These are phyloP conservation scores for Stegastes partitus DNA, from an alignment of 2,113 vertebrate genomes.

Conservation along the genomic window DNA sequence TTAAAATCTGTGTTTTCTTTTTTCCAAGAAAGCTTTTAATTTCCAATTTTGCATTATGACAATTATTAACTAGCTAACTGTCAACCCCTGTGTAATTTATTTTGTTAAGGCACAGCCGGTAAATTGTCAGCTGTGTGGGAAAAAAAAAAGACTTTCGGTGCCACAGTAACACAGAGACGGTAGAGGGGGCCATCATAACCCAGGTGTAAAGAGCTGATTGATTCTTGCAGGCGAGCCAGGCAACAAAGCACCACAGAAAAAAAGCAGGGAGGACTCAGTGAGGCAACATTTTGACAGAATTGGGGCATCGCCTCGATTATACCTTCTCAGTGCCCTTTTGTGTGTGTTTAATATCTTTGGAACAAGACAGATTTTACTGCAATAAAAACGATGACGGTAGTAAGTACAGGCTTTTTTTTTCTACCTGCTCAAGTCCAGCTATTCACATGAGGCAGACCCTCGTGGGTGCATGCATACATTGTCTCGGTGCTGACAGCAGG, in stretches of 20 bases:
- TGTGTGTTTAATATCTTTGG: slow-evolving; percentile 69
- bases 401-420: slow-evolving; percentile 30
- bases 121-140: not conserved
- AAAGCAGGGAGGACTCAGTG: slow-evolving; percentile 56
- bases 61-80: slow-evolving; percentile 4
- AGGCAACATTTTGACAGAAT: slow-evolving; percentile 79
- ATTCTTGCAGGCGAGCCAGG: slow-evolving; percentile 62
- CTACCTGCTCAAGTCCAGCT: slow-evolving; percentile 25
- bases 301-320: slow-evolving; percentile 76
- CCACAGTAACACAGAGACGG: slow-evolving; percentile 30
- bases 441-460: slow-evolving; percentile 29
- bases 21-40: not conserved
- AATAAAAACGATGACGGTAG: slow-evolving; percentile 55
- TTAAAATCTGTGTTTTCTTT: not conserved
- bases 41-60: not conserved
- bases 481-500: slow-evolving; percentile 45
- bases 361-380: slow-evolving; percentile 53
- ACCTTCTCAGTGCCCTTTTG: slow-evolving; percentile 73
- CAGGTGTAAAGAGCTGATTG: slow-evolving; percentile 74
- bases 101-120: not conserved
- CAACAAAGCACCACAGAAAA: slow-evolving; percentile 69
- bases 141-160: not conserved
- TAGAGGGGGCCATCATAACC: slow-evolving; percentile 54
- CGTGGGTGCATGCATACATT: slow-evolving; percentile 45
- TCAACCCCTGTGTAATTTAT: not conserved